Evolutionary conservation across 2,113 vertebrate species (phyloP), one percentile per base, ranked within the genome.

Genomic region (Pitta sordida): DNA sequence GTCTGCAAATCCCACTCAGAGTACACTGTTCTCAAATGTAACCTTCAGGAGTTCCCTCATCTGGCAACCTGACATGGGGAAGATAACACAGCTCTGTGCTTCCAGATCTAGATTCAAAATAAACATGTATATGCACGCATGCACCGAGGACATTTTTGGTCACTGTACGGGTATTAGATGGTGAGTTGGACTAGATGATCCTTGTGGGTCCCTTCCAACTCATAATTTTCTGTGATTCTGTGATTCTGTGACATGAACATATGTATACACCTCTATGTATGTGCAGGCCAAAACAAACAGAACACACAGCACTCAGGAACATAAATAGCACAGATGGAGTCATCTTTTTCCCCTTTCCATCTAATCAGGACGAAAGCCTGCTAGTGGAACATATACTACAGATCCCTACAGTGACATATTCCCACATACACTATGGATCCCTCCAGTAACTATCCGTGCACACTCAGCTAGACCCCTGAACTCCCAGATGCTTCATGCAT

Each of bases 251-350:
- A 62, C 52, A 41, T 1, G 6, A 26, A 58, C 17, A 34, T 22
- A 7, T 0, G 4, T 41, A 10, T 51, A 27, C 12, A 30, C 11
- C 3, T 0, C 26, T 46, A 26, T 30, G 23, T 22, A n/a, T 39
- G 9, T 10, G 15, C 4, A 64, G 30, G 44, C 30, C 21, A 63
- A 48, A 67, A 30, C 12, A 75, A 30, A n/a, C 34, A 79, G 59
- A 59, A 73, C 68, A 23, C 34, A 46, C 15, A 41, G 29, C 27
- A 27, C 43, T 18, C 24, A 41, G 32, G 10, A 21, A 74, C 16
- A 44, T 23, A 49, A 77, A 34, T 27, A 64, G 36, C 22, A 36
- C 26, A 37, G 69, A 53, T 26, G 7, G 20, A 55, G 16, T 68
- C 24, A 63, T 58, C 9, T 24, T 63, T 5, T 24, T 34, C 4